Percentiles rank a stretch among this genome's conserved stretches.
phyloP scores from a whole-genome alignment of 1,140 invertebrate genomes.

The Ridgeia piscesae region DNA sequence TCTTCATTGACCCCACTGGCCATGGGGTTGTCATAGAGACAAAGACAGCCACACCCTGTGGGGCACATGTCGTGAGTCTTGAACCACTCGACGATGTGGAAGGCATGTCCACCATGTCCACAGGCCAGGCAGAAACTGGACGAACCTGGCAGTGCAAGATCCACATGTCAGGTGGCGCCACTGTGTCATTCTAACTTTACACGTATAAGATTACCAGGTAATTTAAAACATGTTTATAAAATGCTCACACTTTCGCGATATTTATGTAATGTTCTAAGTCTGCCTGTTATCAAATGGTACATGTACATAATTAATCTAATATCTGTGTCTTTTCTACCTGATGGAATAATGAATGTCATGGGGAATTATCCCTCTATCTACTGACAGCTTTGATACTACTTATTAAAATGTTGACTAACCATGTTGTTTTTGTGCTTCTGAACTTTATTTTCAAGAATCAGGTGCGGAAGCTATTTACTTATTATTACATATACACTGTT shows the following conservation, averaged over 20 bases:
- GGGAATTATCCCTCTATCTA: not conserved
- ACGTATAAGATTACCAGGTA: no score
- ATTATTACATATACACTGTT: no score
- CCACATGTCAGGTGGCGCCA: no score
- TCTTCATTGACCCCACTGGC: not conserved
- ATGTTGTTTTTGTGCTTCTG: no score
- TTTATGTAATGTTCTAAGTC: not conserved
- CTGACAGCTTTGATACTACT: no score
- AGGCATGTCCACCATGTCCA: slow-evolving; percentile 87
- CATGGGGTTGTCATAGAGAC: slow-evolving; percentile 51
- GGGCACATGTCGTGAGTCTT: slow-evolving; percentile 67
- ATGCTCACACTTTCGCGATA: not conserved
- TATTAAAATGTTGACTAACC: no score
- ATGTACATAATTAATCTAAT: not conserved
- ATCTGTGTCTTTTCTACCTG: not conserved
- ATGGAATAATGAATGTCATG: not conserved
- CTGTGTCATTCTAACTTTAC: no score
- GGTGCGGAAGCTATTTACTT: no score
- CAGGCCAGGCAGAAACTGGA: slow-evolving; percentile 71
- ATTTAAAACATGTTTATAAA: no score
- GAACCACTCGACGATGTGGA: slow-evolving; percentile 82
- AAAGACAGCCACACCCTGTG: slow-evolving; percentile 86
- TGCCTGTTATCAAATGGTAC: not conserved
- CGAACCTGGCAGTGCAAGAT: slow-evolving; percentile 32
- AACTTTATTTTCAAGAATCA: no score